phyloP scores from a whole-genome alignment of 2,113 vertebrate species.

The Carassius auratus region DNA sequence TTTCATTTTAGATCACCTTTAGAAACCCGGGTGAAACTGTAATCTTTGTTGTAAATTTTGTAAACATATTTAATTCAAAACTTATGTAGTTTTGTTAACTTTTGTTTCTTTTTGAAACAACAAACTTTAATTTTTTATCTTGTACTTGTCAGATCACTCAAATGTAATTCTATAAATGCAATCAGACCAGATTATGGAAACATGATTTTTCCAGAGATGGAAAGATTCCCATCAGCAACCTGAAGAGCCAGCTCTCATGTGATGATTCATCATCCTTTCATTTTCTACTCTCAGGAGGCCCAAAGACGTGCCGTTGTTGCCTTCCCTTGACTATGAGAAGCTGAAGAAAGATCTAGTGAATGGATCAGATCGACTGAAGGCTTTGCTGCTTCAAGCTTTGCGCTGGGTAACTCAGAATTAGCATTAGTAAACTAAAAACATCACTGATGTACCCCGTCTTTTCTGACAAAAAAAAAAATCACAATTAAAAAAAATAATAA shows the following conservation, averaged over 20 bases:
- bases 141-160: neutral
- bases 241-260: neutral
- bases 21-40: neutral
- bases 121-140: too few relatives aligned
- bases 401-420: slow-evolving; percentile 83
- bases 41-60: neutral
- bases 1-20: neutral
- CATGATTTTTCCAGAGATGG: neutral
- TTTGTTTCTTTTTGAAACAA: too few relatives aligned
- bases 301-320: slow-evolving; percentile 89
- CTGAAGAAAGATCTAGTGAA: slow-evolving; percentile 88
- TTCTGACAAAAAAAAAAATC: neutral
- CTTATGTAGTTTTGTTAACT: too few relatives aligned
- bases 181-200: neutral
- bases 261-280: slow-evolving; percentile 31
- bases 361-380: slow-evolving; percentile 83
- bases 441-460: neutral
- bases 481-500: neutral
- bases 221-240: neutral
- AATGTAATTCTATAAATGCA: neutral
- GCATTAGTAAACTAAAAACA: neutral
- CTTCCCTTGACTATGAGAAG: slow-evolving; percentile 94
- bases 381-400: slow-evolving; percentile 91
- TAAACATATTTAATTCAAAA: neutral
- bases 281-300: slow-evolving; percentile 71